Base-by-base conservation (phyloP, 2,888 invertebrate species). In the Synergus umbraculus region DNA sequence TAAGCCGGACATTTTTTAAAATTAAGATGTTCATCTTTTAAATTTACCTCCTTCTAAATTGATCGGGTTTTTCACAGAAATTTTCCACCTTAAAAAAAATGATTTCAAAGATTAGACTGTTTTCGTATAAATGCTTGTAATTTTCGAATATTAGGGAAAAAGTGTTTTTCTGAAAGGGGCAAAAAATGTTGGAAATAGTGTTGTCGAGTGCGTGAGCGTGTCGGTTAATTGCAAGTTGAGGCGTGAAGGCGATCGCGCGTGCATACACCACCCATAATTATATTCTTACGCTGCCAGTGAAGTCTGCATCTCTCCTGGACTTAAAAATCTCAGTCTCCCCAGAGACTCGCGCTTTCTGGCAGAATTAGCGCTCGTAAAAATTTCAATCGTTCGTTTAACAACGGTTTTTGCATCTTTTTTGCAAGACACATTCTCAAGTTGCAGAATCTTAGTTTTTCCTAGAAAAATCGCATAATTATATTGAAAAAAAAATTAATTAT, bases 221-320 rank as follows among this genome's bases (percentile, higher is more conserved):
- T 82, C 83, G 78, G 84, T 78, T 83, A 83, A 84, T 84, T 83
- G 81, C 82, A 77, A 82, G 80, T 81, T 79, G 79, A 84, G 79
- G 84, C 83, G 84, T 83, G 84, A 84, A 84, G 81, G 79, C 82
- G 84, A 82, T 83, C 84, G 82, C 84, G 83, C 84, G 81, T 83
- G 84, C 82, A 82, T 82, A 79, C 78, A 79, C 81, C 83, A 80
- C 81, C 83, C 79, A 83, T 84, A 84, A 84, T 84, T 83, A 84
- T 78, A 80, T 78, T 78, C 66, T 78, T 69, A 49, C 69, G 3
- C 67, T 67, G 67, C 67, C 46, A 69, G 29, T 29, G 22, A 46
- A 58, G 82, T 78, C 82, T 69, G 80, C 83, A 78, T 78, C 79
- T 60, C 60, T 60, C 22, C 9, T 73, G 49, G 54, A 73, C 49